These are phyloP conservation scores for Megalops cyprinoides DNA, from an alignment of 2,797 vertebrate genomes.

Conservation along the genomic window DNA sequence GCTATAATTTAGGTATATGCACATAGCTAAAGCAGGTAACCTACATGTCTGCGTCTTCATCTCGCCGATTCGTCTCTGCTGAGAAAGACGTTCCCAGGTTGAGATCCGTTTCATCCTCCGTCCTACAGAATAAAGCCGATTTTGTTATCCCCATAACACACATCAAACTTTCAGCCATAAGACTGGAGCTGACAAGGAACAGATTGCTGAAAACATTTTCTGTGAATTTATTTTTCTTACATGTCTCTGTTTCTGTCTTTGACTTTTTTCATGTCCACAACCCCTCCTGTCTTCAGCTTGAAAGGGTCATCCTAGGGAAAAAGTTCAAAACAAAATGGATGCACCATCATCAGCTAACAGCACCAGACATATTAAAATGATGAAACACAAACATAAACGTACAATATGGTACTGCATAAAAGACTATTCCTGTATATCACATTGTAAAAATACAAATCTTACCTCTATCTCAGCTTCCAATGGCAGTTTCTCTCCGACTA, in stretches of 20 bases:
- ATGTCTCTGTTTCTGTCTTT: slow-evolving; percentile 92
- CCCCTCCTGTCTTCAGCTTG: slow-evolving; percentile 91
- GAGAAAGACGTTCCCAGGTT: slow-evolving; percentile 96
- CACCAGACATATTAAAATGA: neutral
- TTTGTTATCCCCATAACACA: neutral
- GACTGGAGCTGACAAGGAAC: neutral
- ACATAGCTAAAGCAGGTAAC: slow-evolving; percentile 38
- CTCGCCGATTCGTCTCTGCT: slow-evolving; percentile 94
- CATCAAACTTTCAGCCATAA: neutral
- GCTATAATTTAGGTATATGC: neutral
- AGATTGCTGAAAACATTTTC: neutral
- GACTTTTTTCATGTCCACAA: slow-evolving; percentile 97
- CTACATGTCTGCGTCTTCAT: slow-evolving; percentile 98
- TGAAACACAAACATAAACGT: neutral
- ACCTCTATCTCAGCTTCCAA: slow-evolving; percentile 75
- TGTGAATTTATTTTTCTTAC: slow-evolving; percentile 65
- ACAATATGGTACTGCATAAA: neutral
- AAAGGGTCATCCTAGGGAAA: slow-evolving; percentile 89
- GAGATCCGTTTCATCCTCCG: slow-evolving; percentile 91
- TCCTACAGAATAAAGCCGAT: slow-evolving; percentile 66
- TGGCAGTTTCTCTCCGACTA: slow-evolving; percentile 91
- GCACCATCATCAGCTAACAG: neutral
- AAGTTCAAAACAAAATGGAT: slow-evolving; percentile 13
- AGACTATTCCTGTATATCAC: neutral
- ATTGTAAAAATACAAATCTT: slow-evolving; percentile 27